phyloP scores from a whole-genome alignment of 2,113 vertebrate genomes.

The Sinocyclocheilus grahami region DNA sequence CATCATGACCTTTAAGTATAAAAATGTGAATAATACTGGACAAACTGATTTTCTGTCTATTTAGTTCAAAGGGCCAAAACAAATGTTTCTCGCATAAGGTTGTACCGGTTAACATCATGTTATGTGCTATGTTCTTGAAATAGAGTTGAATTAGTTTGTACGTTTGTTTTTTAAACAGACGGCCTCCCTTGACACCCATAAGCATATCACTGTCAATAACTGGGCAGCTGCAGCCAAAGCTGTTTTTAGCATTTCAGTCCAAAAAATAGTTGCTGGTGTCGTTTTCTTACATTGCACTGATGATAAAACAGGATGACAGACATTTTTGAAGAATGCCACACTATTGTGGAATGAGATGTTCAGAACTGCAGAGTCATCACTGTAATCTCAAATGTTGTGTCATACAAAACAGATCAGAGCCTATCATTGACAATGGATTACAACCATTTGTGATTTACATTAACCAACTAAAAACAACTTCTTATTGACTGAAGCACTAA shows the following conservation, averaged over 20 bases:
- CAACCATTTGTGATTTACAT: neutral
- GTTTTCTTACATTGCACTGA: neutral
- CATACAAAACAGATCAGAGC: neutral
- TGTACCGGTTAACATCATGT: neutral
- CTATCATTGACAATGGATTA: slow-evolving; percentile 1
- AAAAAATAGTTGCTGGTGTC: neutral
- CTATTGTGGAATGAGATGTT: too few species aligned
- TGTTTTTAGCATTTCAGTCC: neutral
- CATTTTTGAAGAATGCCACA: neutral
- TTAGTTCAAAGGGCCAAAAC: neutral
- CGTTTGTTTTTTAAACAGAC: neutral
- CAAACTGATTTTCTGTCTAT: neutral
- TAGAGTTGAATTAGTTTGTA: neutral
- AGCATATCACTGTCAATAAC: neutral
- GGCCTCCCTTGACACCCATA: neutral
- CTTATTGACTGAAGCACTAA: neutral
- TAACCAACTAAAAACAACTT: neutral
- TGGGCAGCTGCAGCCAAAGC: neutral
- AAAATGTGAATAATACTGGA: neutral
- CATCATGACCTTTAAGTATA: neutral
- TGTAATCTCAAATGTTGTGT: neutral
- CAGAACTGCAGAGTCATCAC: slow-evolving; percentile 7
- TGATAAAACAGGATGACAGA: neutral
- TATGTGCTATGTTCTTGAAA: neutral
- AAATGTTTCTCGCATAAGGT: neutral